These are phyloP conservation scores for Cygnus olor DNA, from an alignment of 2,797 vertebrate genomes.

Conservation along the genomic window DNA sequence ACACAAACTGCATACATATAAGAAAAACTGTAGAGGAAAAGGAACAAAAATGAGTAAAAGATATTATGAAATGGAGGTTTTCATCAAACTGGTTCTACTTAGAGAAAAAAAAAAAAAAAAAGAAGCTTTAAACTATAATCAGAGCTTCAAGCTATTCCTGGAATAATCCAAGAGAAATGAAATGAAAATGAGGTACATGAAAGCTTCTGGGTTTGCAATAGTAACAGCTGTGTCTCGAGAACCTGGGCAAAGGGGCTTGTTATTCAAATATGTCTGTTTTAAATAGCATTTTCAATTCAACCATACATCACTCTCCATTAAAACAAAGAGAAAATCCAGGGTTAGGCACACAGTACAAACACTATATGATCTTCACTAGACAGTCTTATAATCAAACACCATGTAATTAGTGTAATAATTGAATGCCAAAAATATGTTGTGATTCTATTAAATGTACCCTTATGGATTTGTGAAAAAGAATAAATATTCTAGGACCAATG, in stretches of 20 bases:
- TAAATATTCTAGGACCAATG: slow-evolving; percentile 55
- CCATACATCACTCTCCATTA: background rate
- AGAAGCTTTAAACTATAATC: slow-evolving; percentile 51
- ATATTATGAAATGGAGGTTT: background rate
- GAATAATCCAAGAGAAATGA: slow-evolving; percentile 67
- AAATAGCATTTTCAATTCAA: slow-evolving; percentile 50
- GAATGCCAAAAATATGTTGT: slow-evolving; percentile 38
- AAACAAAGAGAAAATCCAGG: slow-evolving; percentile 31
- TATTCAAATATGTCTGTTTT: slow-evolving; percentile 40
- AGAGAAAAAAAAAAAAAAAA: background rate
- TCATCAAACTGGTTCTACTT: slow-evolving; percentile 26
- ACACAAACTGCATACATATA: background rate
- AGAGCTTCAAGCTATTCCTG: slow-evolving; percentile 58
- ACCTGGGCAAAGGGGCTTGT: background rate
- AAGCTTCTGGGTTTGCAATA: slow-evolving; percentile 59
- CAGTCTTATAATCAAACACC: slow-evolving; percentile 36
- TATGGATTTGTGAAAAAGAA: slow-evolving; percentile 54
- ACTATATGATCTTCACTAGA: slow-evolving; percentile 8
- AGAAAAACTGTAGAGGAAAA: background rate
- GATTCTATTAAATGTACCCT: slow-evolving; percentile 55
- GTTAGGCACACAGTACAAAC: slow-evolving; percentile 22
- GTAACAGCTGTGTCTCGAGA: slow-evolving; percentile 63
- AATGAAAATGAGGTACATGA: slow-evolving; percentile 56
- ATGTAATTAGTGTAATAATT: slow-evolving; percentile 49
- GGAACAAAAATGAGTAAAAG: background rate